phyloP scores from a whole-genome alignment of 2,113 vertebrate genomes.

The Gnathonemus longibarbis region DNA sequence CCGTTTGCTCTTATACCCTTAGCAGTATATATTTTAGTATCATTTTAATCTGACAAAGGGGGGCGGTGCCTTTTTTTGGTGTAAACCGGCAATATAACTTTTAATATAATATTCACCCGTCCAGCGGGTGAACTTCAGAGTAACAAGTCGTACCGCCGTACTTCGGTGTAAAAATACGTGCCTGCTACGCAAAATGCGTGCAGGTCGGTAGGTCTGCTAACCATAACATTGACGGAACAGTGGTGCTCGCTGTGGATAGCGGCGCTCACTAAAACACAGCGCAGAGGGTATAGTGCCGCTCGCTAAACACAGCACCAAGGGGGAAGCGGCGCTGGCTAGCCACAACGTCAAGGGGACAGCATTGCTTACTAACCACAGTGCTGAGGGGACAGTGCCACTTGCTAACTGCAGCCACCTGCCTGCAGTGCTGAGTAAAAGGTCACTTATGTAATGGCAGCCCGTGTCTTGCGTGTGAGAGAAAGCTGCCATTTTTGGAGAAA shows the following conservation, averaged over 20 bases:
- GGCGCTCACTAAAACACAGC: background rate
- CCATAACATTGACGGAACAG: background rate
- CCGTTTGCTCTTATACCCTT: too few species aligned
- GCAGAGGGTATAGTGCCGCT: background rate
- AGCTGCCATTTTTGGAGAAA: background rate
- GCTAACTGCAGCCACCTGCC: background rate
- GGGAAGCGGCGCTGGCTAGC: background rate
- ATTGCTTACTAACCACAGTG: too few species aligned
- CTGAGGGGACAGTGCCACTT: background rate
- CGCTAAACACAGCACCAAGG: background rate
- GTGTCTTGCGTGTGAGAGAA: background rate
- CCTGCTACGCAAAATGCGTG: too few species aligned
- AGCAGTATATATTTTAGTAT: too few species aligned
- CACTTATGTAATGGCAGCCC: background rate
- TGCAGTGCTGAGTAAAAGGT: background rate
- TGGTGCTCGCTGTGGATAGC: background rate
- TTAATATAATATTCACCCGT: too few species aligned
- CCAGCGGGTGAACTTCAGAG: too few species aligned
- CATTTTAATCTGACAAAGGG: too few species aligned
- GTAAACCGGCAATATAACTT: too few species aligned
- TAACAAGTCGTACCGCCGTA: too few species aligned
- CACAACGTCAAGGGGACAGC: background rate
- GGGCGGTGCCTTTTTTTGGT: too few species aligned
- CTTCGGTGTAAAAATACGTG: too few species aligned
- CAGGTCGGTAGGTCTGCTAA: background rate